A percentile compares a stretch with the other conserved stretches of the same genome.
Conservation (phyloP, 2,888 invertebrate species). For the Polymixis flavicincta region DNA sequence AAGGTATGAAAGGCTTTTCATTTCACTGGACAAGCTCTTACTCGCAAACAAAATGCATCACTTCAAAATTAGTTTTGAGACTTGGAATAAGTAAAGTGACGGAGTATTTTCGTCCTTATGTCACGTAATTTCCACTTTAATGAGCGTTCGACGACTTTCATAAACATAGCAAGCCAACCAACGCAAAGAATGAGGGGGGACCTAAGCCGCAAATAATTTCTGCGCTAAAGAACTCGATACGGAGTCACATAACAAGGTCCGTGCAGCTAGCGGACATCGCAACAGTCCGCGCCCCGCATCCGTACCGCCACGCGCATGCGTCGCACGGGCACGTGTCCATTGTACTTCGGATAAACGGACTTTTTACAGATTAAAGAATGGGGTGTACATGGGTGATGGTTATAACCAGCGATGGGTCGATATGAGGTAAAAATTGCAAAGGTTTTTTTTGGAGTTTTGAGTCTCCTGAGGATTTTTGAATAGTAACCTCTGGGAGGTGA, state of each 20-base stretch:
- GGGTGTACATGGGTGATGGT: neutral
- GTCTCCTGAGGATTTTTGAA: neutral
- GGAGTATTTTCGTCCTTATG: no score
- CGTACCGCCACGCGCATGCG: constrained; percentile 56
- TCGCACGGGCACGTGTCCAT: constrained; percentile 34
- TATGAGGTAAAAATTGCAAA: neutral
- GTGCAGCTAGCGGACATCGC: constrained; percentile 46
- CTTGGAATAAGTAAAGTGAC: neutral
- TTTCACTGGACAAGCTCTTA: neutral
- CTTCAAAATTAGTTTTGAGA: neutral
- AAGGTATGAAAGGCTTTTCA: neutral
- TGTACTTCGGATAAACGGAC: constrained; percentile 21
- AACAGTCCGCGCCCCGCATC: constrained; percentile 58
- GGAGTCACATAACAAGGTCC: constrained; percentile 44
- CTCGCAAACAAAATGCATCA: neutral
- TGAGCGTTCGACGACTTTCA: neutral
- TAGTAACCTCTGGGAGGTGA: neutral
- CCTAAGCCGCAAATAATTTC: constrained; percentile 7
- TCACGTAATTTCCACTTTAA: neutral
- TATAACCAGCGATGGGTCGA: neutral
- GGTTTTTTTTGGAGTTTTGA: neutral
- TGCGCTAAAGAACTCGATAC: constrained; percentile 23
- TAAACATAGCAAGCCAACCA: neutral
- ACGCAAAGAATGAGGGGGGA: neutral
- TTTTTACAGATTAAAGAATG: neutral